Evolutionary conservation across 2,888 invertebrate genomes (phyloP).

Genomic region (Rhingia rostrata): DNA sequence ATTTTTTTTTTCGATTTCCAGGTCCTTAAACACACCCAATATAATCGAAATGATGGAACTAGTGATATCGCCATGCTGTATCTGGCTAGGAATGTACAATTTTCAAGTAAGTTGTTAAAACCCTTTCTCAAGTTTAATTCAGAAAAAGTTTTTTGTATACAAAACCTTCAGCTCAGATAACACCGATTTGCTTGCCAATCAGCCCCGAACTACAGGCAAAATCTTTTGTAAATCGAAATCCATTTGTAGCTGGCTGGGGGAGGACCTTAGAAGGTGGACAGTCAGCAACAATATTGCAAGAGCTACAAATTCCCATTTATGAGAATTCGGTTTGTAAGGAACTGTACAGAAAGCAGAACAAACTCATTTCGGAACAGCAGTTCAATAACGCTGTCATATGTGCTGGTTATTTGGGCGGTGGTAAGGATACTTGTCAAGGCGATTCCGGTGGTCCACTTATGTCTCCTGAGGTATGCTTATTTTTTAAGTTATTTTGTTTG

Average conservation of each 20-base stretch:
- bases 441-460: slow-evolving; percentile 83
- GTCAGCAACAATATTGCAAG: slow-evolving; percentile 86
- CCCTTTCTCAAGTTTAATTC: neutral
- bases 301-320: slow-evolving; percentile 89
- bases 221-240: slow-evolving; percentile 85
- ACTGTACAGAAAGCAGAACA: slow-evolving; percentile 77
- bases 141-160: neutral
- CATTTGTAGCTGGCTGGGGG: slow-evolving; percentile 88
- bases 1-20: slow-evolving; percentile 46
- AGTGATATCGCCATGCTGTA: slow-evolving; percentile 92
- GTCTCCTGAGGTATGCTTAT: slow-evolving; percentile 78
- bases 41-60: slow-evolving; percentile 83
- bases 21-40: slow-evolving; percentile 78
- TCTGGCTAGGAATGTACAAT: slow-evolving; percentile 85
- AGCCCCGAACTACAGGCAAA: slow-evolving; percentile 84
- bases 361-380: slow-evolving; percentile 78
- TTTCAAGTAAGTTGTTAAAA: slow-evolving; percentile 84
- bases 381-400: slow-evolving; percentile 81
- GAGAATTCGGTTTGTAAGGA: slow-evolving; percentile 85
- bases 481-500: neutral
- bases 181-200: slow-evolving; percentile 91
- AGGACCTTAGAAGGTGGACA: slow-evolving; percentile 84
- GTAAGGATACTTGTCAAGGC: slow-evolving; percentile 82
- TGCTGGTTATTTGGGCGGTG: slow-evolving; percentile 80
- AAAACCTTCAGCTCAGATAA: slow-evolving; percentile 84